These are phyloP conservation scores for Onthophagus sagittarius DNA, from an alignment of 2,888 invertebrate species.

Conservation along the genomic window DNA sequence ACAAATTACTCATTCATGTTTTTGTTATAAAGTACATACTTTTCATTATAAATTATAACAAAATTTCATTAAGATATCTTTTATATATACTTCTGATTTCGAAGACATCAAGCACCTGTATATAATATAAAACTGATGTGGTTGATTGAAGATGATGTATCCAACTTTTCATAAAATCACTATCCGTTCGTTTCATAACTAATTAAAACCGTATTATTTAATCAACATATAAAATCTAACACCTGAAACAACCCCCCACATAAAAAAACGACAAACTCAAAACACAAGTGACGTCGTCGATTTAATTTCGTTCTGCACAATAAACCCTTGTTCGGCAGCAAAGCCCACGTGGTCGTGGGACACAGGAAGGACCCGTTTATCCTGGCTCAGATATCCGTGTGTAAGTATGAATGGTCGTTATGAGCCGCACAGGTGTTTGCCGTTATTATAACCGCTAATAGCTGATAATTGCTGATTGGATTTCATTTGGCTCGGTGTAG, in stretches of 20 bases:
- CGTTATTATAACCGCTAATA: conserved; percentile 29
- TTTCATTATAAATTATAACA: too few relatives aligned
- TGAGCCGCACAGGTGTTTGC: conserved; percentile 29
- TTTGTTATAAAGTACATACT: too few relatives aligned
- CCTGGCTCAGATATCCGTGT: conserved; percentile 18
- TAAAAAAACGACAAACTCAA: background rate
- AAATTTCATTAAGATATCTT: too few relatives aligned
- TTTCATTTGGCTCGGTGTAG: conserved; percentile 25
- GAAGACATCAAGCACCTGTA: too few relatives aligned
- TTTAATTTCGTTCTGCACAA: background rate
- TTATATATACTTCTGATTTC: too few relatives aligned
- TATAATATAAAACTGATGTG: too few relatives aligned
- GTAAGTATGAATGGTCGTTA: conserved; percentile 22
- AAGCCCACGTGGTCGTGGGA: conserved; percentile 16
- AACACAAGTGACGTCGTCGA: background rate
- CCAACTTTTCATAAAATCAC: too few relatives aligned
- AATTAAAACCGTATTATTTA: too few relatives aligned
- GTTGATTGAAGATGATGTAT: too few relatives aligned
- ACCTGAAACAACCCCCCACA: background rate
- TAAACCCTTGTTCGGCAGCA: background rate
- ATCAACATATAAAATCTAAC: background rate
- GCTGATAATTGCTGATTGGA: conserved; percentile 30
- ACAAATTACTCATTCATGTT: too few relatives aligned
- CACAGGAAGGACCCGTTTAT: conserved; percentile 23
- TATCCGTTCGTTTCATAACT: too few relatives aligned